Evolutionary conservation across 2,888 invertebrate species (phyloP), one percentile per base, ranked within the genome.

Genomic region (Leptarthrus brevirostris): DNA sequence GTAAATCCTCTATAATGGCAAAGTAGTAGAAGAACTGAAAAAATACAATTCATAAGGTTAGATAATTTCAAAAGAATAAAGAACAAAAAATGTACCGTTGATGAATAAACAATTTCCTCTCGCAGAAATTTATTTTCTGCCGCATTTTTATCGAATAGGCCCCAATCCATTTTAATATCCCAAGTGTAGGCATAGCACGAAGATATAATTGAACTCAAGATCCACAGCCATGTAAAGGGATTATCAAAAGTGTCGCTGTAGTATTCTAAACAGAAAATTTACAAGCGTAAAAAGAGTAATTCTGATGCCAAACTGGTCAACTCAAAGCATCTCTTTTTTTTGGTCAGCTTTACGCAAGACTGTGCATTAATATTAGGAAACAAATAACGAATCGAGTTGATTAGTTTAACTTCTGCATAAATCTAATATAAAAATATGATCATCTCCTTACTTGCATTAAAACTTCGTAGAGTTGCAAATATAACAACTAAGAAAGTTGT

Each of bases 161-260:
- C 98, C 99, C 99, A 99, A 87, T 99, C 99, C 94, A 99, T 96
- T 86, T 95, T 96, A 36, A 98, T 93, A 85, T 99, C 98, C 98
- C 99, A 99, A 1, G 94, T 93, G 84, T 97, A 96, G 0, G 98
- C 95, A 85, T 99, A 99, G 75, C 94, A 90, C 0, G 98, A 97
- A 71, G 95, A 96, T 2, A 96, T 85, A 34, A 97, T 84, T 79
- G 93, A 92, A 52, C 94, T 91, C 2, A 89, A 88, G 75, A 99
- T 90, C 97, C 97, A 98, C 56, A 95, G 86, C 88, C 95, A 95
- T 52, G 96, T 89, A 86, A 91, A 96, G 40, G 95, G 94, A 84
- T 93, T 95, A 79, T 92, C 90, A 82, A 90, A 90, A 0, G 88
- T 86, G 78, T 87, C 88, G 0, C 85, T 78, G 83, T 91, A 90